Base-by-base conservation (phyloP, 2,888 invertebrate species). In the Pharmacophagus antenor region DNA sequence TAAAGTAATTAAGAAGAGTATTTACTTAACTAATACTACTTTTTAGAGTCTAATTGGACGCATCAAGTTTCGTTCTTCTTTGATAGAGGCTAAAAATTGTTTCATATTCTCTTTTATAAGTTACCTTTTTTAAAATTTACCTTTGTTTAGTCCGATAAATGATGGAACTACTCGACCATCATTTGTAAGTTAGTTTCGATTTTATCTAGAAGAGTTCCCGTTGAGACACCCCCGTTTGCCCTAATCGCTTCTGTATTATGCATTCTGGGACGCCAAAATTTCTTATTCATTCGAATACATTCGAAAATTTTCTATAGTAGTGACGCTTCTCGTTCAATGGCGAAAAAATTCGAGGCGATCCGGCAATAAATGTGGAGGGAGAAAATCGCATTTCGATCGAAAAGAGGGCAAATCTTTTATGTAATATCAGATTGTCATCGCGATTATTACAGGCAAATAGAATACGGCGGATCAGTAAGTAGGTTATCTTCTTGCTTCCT, bases 401-500 rank as follows among this genome's bases (percentile, higher is more conserved):
- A 85, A 82, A 86, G 88, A 88, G 88, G 88, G 87, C 83, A 89
- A 89, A 89, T 88, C 89, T 90, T 90, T 90, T 90, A 88, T 89
- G 88, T 88, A 88, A 88, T 89, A 90, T 88, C 83, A 89, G 88
- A 90, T 90, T 88, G 90, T 90, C 90, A 90, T 89, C 88, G 89
- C 88, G 88, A 89, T 89, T 90, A 90, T 90, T 89, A 89, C 86
- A 88, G 87, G 88, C 86, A 89, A 90, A 90, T 90, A 89, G 90
- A 89, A 89, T 88, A 88, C 88, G 84, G 80, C 81, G 84, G 86
- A 86, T 87, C 89, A 82, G 84, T 89, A 90, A 90, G 85, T 88
- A 85, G 90, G 89, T 90, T 90, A 90, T 88, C 87, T 82, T 72
- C 83, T 80, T 82, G 83, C 87, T 88, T 88, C 89, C 85, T 84